Conservation (phyloP, 1,140 invertebrate genomes). For the Coelopa frigida region DNA sequence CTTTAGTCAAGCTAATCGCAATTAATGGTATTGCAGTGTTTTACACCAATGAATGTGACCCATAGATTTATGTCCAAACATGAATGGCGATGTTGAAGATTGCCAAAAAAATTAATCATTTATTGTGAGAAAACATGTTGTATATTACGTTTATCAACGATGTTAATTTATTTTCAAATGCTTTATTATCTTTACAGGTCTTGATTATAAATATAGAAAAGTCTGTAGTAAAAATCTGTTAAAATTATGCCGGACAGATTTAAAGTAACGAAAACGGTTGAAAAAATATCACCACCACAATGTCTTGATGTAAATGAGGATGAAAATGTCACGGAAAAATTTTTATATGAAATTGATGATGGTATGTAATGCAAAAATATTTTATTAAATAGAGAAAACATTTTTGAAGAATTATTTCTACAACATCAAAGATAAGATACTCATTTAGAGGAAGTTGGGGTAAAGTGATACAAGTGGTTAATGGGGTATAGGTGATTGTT, state of each 20-base stretch:
- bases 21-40: too few relatives aligned
- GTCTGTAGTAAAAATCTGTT: too few relatives aligned
- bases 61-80: too few relatives aligned
- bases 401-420: not conserved
- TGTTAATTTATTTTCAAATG: too few relatives aligned
- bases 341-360: conserved; percentile 32
- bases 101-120: too few relatives aligned
- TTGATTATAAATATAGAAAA: too few relatives aligned
- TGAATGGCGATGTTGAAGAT: too few relatives aligned
- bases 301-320: conserved; percentile 37
- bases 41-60: too few relatives aligned
- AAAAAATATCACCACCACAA: conserved; percentile 30
- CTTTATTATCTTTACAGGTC: too few relatives aligned
- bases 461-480: conserved; percentile 2
- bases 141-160: too few relatives aligned
- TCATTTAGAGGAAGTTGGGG: not conserved
- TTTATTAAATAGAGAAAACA: not conserved
- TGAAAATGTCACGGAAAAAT: conserved; percentile 36
- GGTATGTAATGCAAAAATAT: not conserved
- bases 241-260: conserved; percentile 44
- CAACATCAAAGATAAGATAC: not conserved
- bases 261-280: conserved; percentile 41
- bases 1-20: too few relatives aligned
- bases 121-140: too few relatives aligned
- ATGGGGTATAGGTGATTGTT: conserved; percentile 5